phyloP scores from a whole-genome alignment of 2,113 vertebrate species.

The Cairina moschata region DNA sequence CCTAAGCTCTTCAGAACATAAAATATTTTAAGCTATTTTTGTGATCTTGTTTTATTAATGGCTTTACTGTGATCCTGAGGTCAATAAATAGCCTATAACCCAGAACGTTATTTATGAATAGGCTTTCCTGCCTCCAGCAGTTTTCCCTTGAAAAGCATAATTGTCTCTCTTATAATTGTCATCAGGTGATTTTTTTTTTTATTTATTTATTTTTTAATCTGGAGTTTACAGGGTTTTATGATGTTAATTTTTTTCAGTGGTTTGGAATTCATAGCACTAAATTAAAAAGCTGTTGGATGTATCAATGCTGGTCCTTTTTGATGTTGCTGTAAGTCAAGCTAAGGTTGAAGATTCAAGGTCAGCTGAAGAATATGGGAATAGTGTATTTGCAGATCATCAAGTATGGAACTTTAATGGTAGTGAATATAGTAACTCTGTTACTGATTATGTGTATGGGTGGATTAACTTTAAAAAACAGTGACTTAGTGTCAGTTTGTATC shows the following conservation, averaged over 20 bases:
- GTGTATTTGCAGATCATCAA: neutral
- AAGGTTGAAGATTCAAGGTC: neutral
- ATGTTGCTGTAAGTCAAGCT: neutral
- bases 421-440: neutral
- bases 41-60: constrained; percentile 41
- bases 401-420: neutral
- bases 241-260: neutral
- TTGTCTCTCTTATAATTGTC: neutral
- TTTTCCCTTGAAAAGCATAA: constrained; percentile 18
- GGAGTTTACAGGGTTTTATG: neutral
- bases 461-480: neutral
- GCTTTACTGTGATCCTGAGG: constrained; percentile 9
- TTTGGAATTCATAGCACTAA: constrained; percentile 13
- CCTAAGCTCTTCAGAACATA: neutral
- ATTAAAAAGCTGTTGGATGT: neutral
- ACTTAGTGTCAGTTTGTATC: neutral
- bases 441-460: neutral
- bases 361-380: neutral
- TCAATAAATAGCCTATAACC: constrained; percentile 31
- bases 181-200: neutral
- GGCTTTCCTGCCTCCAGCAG: neutral
- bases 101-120: constrained; percentile 4
- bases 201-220: neutral
- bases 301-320: neutral
- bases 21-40: constrained; percentile 34